phyloP scores from a whole-genome alignment of 2,797 vertebrate genomes.

The Semotilus atromaculatus region DNA sequence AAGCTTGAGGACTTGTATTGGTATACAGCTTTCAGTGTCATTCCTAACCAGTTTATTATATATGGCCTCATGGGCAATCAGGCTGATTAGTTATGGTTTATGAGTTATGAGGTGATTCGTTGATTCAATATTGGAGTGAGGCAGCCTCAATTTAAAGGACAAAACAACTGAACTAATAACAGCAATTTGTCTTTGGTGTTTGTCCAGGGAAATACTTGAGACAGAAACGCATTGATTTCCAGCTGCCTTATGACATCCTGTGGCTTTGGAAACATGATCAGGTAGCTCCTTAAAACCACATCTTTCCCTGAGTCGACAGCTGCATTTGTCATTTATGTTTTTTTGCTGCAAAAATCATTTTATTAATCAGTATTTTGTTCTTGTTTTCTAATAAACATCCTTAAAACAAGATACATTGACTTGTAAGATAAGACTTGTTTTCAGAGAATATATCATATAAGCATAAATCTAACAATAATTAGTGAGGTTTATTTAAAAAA shows the following conservation, averaged over 20 bases:
- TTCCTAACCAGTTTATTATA: conserved; percentile 30
- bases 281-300: conserved; percentile 74
- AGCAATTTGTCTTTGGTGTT: conserved; percentile 32
- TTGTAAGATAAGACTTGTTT: too few species aligned
- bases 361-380: neutral
- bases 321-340: neutral
- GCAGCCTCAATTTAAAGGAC: conserved; percentile 28
- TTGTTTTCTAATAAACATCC: neutral
- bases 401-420: neutral
- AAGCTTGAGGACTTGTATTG: neutral
- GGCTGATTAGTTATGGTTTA: conserved; percentile 23
- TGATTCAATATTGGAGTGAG: conserved; percentile 22
- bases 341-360: neutral
- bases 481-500: neutral
- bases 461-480: neutral
- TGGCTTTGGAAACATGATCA: conserved; percentile 99
- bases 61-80: conserved; percentile 11
- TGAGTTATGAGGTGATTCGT: conserved; percentile 39
- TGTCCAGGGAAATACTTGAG: conserved; percentile 94
- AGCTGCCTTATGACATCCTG: conserved; percentile 98
- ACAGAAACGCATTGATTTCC: conserved; percentile 98
- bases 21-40: conserved; percentile 8
- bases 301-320: neutral
- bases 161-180: conserved; percentile 41
- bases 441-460: too few species aligned